Evolutionary conservation across 2,113 vertebrate species (phyloP).

Genomic region (Otus sunia): DNA sequence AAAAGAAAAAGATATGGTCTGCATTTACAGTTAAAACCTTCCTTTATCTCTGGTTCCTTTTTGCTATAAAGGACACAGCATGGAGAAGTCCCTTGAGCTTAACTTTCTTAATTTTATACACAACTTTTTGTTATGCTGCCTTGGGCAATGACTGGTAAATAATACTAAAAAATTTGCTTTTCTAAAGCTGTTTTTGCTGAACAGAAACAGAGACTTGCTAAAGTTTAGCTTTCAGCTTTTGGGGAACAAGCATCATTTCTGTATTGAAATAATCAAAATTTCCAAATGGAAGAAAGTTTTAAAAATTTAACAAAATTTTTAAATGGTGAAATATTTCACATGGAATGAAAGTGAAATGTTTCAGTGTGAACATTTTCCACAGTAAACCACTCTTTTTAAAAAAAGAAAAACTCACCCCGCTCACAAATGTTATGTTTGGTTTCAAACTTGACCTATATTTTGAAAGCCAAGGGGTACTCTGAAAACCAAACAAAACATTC

Average conservation of each 20-base stretch:
- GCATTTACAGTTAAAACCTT: not conserved
- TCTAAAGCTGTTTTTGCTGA: not conserved
- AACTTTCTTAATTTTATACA: not conserved
- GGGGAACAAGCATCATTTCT: not conserved
- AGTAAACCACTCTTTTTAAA: not conserved
- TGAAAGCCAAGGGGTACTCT: not conserved
- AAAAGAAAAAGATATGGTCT: not conserved
- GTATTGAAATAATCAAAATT: not conserved
- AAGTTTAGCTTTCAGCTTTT: not conserved
- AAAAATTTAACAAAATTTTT: not conserved
- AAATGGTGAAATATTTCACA: not conserved
- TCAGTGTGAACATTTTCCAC: not conserved
- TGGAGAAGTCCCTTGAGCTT: not conserved
- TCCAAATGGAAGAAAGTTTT: not conserved
- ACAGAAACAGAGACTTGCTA: not conserved
- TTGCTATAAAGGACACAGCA: not conserved
- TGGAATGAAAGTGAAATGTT: not conserved
- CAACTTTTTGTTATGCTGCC: not conserved
- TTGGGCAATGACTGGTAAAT: not conserved
- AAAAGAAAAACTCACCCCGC: not conserved
- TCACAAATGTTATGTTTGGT: not conserved
- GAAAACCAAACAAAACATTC: not conserved
- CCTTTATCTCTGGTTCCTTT: not conserved
- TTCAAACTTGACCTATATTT: not conserved
- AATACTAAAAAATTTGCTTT: not conserved